phyloP scores from a whole-genome alignment of 2,888 invertebrate species.

The Anoplius nigerrimus region DNA sequence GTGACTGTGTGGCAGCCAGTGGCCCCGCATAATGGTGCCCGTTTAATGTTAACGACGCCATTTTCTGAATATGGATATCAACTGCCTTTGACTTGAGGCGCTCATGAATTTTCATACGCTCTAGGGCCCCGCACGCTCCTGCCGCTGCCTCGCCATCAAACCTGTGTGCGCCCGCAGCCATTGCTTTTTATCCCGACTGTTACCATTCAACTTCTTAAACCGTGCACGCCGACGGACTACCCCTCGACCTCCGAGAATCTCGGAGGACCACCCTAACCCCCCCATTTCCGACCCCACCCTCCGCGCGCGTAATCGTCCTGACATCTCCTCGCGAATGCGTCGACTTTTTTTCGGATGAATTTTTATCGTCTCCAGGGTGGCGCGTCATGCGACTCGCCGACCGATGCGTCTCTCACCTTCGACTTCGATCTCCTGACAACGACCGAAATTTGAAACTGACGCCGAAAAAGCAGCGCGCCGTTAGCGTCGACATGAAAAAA shows the following conservation, averaged over 20 bases:
- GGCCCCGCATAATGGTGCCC: constrained; percentile 67
- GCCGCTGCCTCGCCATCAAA: not conserved
- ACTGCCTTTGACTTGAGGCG: constrained; percentile 62
- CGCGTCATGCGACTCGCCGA: too few relatives aligned
- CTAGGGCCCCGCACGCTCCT: constrained; percentile 38
- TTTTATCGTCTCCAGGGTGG: too few relatives aligned
- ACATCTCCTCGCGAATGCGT: too few relatives aligned
- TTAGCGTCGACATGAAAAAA: too few relatives aligned
- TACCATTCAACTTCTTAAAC: constrained; percentile 21
- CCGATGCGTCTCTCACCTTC: too few relatives aligned
- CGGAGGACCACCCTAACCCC: not conserved
- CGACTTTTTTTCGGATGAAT: too few relatives aligned
- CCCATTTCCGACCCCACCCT: not conserved
- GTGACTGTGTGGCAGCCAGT: constrained; percentile 31
- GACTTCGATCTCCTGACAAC: too few relatives aligned
- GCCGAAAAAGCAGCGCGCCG: too few relatives aligned
- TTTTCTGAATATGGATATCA: constrained; percentile 72
- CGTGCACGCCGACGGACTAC: constrained; percentile 2
- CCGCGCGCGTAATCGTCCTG: not conserved
- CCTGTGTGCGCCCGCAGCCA: constrained; percentile 27
- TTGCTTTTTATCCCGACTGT: constrained; percentile 38
- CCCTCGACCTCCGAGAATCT: not conserved
- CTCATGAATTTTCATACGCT: constrained; percentile 72
- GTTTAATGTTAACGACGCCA: constrained; percentile 74
- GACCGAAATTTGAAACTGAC: too few relatives aligned